phyloP scores from a whole-genome alignment of 92 coral and sea anemone genomes.

The Montipora capitata region DNA sequence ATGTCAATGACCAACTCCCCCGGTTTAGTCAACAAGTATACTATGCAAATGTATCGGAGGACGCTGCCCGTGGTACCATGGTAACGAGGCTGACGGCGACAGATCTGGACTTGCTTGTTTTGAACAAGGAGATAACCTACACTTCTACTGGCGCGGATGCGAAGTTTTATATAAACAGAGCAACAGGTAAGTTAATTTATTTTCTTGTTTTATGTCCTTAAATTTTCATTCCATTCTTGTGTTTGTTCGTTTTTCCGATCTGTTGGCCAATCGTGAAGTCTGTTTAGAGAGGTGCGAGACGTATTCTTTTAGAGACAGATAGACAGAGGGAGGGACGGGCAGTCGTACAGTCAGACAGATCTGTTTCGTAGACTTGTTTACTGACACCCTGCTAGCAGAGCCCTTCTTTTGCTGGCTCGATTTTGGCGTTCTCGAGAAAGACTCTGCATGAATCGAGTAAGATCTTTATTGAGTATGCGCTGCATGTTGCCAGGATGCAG shows the following conservation, averaged over 20 bases:
- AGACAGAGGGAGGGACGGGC: too few relatives aligned
- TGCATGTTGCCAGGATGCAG: too few relatives aligned
- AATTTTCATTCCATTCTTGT: neutral
- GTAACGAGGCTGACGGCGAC: constrained; percentile 89
- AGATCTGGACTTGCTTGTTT: constrained; percentile 76
- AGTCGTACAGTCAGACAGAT: too few relatives aligned
- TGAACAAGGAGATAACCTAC: constrained; percentile 81
- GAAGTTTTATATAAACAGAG: constrained; percentile 86
- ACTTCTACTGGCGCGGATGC: constrained; percentile 93
- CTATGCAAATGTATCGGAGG: constrained; percentile 84
- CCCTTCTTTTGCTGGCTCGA: too few relatives aligned
- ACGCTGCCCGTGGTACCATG: constrained; percentile 68
- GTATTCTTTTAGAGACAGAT: too few relatives aligned
- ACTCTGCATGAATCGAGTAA: too few relatives aligned
- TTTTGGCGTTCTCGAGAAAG: too few relatives aligned
- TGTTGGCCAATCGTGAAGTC: too few relatives aligned
- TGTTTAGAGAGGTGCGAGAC: too few relatives aligned
- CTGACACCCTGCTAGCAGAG: too few relatives aligned
- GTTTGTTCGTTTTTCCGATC: neutral
- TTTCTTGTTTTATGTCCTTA: neutral
- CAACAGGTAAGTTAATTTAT: constrained; percentile 69
- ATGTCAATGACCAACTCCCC: constrained; percentile 88
- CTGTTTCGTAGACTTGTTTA: too few relatives aligned
- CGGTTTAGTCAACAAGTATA: constrained; percentile 70
- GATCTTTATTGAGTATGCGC: too few relatives aligned